A percentile compares a stretch with the other conserved stretches of the same genome.
Evolutionary conservation across 2,113 vertebrate genomes (phyloP).

Genomic region (Marmota flaviventris): DNA sequence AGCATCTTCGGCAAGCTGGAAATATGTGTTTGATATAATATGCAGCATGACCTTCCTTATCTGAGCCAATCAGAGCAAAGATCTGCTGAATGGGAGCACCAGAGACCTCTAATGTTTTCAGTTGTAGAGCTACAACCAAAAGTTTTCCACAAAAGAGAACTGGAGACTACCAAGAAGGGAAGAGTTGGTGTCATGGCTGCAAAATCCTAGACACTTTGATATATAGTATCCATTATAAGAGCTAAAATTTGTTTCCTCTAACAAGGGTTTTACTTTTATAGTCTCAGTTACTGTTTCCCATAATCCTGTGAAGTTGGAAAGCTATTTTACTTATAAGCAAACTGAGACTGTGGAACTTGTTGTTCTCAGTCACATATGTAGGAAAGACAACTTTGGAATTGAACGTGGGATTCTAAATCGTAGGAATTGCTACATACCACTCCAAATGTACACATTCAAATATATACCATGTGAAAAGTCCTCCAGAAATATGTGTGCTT

Average conservation of each 20-base stretch:
- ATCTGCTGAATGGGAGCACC: neutral
- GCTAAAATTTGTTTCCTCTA: neutral
- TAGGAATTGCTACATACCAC: neutral
- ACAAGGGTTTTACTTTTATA: neutral
- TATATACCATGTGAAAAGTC: neutral
- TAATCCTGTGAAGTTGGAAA: neutral
- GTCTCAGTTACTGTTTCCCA: neutral
- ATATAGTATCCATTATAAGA: neutral
- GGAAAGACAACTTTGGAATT: neutral
- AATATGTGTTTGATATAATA: neutral
- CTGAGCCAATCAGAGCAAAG: neutral
- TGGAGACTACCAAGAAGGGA: neutral
- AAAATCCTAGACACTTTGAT: neutral
- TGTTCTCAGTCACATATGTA: neutral
- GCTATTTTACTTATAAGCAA: neutral
- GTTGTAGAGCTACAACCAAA: neutral
- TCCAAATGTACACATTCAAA: neutral
- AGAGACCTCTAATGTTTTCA: neutral
- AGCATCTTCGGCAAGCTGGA: neutral
- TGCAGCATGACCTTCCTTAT: accelerated
- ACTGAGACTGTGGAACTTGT: neutral
- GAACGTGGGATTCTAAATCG: neutral
- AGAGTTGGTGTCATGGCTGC: accelerated
- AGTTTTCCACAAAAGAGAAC: neutral
- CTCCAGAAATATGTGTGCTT: neutral